Conservation (phyloP, 2,113 vertebrate genomes). For the Otis tarda region DNA sequence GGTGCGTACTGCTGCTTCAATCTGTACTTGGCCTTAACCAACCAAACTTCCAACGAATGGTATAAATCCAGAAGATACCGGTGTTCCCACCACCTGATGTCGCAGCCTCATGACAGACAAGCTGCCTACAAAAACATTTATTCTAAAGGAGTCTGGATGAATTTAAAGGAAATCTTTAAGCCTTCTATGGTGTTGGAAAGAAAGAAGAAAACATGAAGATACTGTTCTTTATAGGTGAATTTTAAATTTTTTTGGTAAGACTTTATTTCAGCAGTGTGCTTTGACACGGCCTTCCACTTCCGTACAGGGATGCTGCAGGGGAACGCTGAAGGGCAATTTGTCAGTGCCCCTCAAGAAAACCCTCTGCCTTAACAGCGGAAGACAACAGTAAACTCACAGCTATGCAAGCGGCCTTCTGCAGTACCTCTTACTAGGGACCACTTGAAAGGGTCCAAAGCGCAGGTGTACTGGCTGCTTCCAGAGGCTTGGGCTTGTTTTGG, state of each 20-base stretch:
- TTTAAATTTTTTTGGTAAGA: neutral
- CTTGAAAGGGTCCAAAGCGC: neutral
- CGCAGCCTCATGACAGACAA: slow-evolving; percentile 20
- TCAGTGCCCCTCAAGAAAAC: neutral
- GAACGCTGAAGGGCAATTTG: neutral
- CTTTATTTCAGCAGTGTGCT: neutral
- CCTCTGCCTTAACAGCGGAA: neutral
- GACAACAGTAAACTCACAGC: neutral
- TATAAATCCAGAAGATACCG: slow-evolving; percentile 71
- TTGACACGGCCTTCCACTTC: too few species aligned
- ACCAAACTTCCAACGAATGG: slow-evolving; percentile 95
- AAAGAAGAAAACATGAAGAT: slow-evolving; percentile 65
- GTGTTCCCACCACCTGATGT: neutral
- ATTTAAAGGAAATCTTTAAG: slow-evolving; percentile 86
- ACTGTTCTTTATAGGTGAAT: rapidly evolving
- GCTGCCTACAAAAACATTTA: slow-evolving; percentile 73
- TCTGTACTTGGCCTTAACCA: slow-evolving; percentile 83
- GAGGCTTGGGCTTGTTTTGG: neutral
- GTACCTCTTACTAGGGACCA: too few species aligned
- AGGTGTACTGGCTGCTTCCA: neutral
- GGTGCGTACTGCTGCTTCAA: slow-evolving; percentile 85
- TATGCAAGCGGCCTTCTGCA: neutral
- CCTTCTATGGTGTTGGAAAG: slow-evolving; percentile 48
- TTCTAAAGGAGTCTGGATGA: slow-evolving; percentile 80
- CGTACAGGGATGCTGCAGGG: too few species aligned